phyloP scores from a whole-genome alignment of 2,797 vertebrate genomes.

The Bufotes viridis region DNA sequence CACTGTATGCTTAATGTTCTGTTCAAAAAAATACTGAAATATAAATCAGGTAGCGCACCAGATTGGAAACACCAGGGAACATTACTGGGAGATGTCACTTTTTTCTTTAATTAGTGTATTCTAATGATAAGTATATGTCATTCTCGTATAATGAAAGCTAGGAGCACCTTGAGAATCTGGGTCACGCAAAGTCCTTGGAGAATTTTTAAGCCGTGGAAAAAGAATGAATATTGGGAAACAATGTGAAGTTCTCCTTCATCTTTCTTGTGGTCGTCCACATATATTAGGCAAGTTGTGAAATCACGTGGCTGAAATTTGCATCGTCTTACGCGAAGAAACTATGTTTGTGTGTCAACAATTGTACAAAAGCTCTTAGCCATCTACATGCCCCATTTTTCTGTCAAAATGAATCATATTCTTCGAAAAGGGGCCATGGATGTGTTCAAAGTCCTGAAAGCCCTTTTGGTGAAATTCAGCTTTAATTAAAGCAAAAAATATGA shows the following conservation, averaged over 20 bases:
- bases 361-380: constrained; percentile 61
- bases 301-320: constrained; percentile 5
- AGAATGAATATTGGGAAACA: constrained; percentile 62
- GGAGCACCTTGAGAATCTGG: constrained; percentile 66
- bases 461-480: constrained; percentile 1
- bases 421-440: constrained; percentile 10
- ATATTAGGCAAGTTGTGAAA: constrained; percentile 41
- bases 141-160: constrained; percentile 68
- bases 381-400: constrained; percentile 27
- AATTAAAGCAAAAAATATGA: not conserved
- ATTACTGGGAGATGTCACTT: constrained; percentile 72
- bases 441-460: not conserved
- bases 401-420: not conserved
- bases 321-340: constrained; percentile 33
- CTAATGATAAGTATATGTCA: constrained; percentile 71
- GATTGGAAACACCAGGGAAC: constrained; percentile 66
- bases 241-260: constrained; percentile 63
- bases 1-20: constrained; percentile 31
- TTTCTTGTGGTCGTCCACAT: constrained; percentile 50
- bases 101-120: constrained; percentile 70
- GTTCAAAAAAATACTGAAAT: constrained; percentile 67
- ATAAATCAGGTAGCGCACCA: constrained; percentile 65
- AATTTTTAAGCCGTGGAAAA: constrained; percentile 60
- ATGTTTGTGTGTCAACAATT: constrained; percentile 42
- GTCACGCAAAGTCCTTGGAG: constrained; percentile 66